Percentiles rank a stretch among this genome's conserved stretches.
Conservation (phyloP, 1,140 invertebrate species). For the Delia radicum region DNA sequence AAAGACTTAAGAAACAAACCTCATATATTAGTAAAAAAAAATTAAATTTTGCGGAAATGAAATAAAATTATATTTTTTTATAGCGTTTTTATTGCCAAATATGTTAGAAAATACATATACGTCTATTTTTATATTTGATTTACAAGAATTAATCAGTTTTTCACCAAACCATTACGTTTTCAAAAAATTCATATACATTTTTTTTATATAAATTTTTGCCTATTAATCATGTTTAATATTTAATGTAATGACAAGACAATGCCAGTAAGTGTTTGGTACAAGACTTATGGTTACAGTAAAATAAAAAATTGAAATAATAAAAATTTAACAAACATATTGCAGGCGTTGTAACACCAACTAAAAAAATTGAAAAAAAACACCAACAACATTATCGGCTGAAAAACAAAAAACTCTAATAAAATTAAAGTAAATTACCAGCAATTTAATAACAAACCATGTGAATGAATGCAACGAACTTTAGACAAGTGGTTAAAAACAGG, state of each 20-base stretch:
- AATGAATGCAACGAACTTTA: background rate
- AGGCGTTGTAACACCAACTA: background rate
- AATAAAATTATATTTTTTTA: no score
- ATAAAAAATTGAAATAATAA: background rate
- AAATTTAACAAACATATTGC: background rate
- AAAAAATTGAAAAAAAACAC: background rate
- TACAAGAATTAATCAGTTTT: background rate
- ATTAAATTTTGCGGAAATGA: no score
- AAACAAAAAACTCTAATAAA: background rate
- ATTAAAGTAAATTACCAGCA: background rate
- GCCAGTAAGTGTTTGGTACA: background rate
- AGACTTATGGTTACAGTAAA: background rate
- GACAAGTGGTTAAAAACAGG: background rate
- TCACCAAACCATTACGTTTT: background rate
- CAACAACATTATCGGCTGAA: background rate
- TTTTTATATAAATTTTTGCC: background rate
- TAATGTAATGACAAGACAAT: background rate
- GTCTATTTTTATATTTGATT: no score
- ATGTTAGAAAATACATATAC: no score
- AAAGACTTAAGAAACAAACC: no score
- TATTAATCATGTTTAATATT: background rate
- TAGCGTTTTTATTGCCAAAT: no score
- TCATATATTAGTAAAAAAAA: no score
- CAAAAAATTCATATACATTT: background rate
- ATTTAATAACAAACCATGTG: background rate